A percentile compares a stretch with the other conserved stretches of the same genome.
phyloP scores from a whole-genome alignment of 2,888 invertebrate genomes.

The Xestia c-nigrum region DNA sequence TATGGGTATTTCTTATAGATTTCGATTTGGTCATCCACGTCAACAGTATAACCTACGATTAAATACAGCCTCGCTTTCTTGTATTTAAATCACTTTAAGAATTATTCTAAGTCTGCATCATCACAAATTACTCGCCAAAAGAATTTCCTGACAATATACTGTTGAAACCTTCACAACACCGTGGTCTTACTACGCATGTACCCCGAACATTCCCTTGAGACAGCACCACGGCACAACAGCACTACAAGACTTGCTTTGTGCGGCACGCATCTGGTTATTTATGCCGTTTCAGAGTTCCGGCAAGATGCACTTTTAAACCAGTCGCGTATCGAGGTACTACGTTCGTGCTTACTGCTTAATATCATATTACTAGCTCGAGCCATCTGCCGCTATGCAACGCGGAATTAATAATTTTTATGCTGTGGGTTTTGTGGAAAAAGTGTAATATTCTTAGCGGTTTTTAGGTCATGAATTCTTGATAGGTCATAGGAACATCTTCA shows the following conservation, averaged over 20 bases:
- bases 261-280: constrained; percentile 61
- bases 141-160: background rate
- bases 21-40: background rate
- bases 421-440: constrained; percentile 27
- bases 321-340: constrained; percentile 45
- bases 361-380: constrained; percentile 48
- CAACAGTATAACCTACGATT: background rate
- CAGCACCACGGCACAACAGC: constrained; percentile 5
- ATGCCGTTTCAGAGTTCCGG: constrained; percentile 54
- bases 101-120: too few relatives aligned
- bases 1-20: background rate
- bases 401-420: constrained; percentile 38
- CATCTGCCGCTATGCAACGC: constrained; percentile 31
- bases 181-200: background rate
- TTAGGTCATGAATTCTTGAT: constrained; percentile 6
- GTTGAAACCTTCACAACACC: background rate
- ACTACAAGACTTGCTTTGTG: constrained; percentile 34
- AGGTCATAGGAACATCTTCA: constrained; percentile 2
- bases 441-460: constrained; percentile 13
- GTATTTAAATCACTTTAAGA: background rate
- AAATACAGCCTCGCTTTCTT: background rate
- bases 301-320: constrained; percentile 58
- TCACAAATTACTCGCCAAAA: background rate
- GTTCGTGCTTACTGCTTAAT: constrained; percentile 39
- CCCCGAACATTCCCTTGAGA: constrained; percentile 26